A percentile compares a stretch with the other conserved stretches of the same genome.
phyloP scores from a whole-genome alignment of 1,140 invertebrate species.

The Dendroctonus ponderosae region DNA sequence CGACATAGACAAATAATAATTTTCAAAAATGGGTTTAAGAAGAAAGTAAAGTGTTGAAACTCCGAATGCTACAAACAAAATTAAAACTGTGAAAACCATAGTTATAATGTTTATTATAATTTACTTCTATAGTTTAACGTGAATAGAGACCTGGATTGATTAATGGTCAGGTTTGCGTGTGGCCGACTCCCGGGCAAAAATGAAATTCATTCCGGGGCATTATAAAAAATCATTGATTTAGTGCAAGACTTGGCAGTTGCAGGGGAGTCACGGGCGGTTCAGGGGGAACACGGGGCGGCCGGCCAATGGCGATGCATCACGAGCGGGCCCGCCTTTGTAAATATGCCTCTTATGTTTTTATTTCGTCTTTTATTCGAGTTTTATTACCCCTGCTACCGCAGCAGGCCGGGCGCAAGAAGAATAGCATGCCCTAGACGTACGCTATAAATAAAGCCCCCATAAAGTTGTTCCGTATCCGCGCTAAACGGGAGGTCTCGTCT shows the following conservation, averaged over 20 bases:
- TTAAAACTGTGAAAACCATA: too few species aligned
- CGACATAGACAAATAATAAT: too few species aligned
- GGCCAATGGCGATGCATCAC: constrained; percentile 31
- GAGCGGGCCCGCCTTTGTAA: constrained; percentile 40
- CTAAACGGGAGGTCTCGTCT: too few species aligned
- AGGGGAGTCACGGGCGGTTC: constrained; percentile 8
- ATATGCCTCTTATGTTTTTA: constrained; percentile 44
- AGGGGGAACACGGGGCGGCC: constrained; percentile 10
- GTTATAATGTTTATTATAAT: too few species aligned
- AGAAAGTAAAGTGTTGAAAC: too few species aligned
- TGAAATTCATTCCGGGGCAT: constrained; percentile 40
- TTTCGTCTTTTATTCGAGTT: constrained; percentile 42
- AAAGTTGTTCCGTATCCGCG: too few species aligned
- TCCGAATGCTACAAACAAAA: too few species aligned
- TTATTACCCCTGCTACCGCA: constrained; percentile 37
- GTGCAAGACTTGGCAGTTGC: constrained; percentile 37
- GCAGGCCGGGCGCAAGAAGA: constrained; percentile 21
- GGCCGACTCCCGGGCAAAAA: constrained; percentile 30
- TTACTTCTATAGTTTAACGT: not conserved
- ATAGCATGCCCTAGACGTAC: constrained; percentile 1
- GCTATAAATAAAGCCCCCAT: constrained; percentile 4
- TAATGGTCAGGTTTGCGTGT: not conserved
- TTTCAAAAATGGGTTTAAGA: too few species aligned
- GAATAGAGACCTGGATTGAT: not conserved
- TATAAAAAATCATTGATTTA: constrained; percentile 44